A percentile compares a stretch with the other conserved stretches of the same genome.
phyloP scores from a whole-genome alignment of 2,888 invertebrate species.

The Vanessa cardui region DNA sequence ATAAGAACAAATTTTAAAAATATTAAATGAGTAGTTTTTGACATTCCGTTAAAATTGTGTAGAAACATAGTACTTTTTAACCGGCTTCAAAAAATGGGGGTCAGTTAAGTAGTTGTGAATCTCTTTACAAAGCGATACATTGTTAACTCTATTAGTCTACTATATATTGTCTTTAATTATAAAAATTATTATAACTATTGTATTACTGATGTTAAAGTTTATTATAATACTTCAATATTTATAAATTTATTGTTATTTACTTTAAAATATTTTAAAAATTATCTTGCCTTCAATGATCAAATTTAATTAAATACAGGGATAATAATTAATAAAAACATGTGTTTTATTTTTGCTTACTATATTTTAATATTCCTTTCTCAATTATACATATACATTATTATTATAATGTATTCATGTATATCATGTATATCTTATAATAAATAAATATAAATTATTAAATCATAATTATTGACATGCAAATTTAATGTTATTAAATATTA shows the following conservation, averaged over 20 bases:
- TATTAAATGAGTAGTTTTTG: neutral
- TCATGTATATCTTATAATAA: neutral
- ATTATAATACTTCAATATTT: neutral
- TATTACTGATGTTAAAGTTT: slow-evolving; percentile 1
- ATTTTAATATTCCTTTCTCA: neutral
- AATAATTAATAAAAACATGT: slow-evolving; percentile 3
- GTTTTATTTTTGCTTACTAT: slow-evolving; percentile 7
- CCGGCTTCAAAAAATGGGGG: too few relatives aligned
- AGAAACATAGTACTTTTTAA: too few relatives aligned
- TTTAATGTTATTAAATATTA: too few relatives aligned
- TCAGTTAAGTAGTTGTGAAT: too few relatives aligned
- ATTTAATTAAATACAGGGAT: slow-evolving; percentile 19
- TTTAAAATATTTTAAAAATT: slow-evolving; percentile 4
- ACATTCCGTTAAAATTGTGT: too few relatives aligned
- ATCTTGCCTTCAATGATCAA: slow-evolving; percentile 16
- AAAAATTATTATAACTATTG: too few relatives aligned
- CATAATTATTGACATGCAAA: neutral
- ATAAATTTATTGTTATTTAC: too few relatives aligned
- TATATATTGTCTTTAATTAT: neutral
- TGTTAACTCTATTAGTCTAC: too few relatives aligned
- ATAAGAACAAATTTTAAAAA: neutral
- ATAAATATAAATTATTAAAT: neutral
- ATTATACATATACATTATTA: neutral
- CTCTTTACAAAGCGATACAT: too few relatives aligned
- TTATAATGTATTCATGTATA: too few relatives aligned